Evolutionary conservation across 2,113 vertebrate species (phyloP).

Genomic region (Sceloporus tristichus): DNA sequence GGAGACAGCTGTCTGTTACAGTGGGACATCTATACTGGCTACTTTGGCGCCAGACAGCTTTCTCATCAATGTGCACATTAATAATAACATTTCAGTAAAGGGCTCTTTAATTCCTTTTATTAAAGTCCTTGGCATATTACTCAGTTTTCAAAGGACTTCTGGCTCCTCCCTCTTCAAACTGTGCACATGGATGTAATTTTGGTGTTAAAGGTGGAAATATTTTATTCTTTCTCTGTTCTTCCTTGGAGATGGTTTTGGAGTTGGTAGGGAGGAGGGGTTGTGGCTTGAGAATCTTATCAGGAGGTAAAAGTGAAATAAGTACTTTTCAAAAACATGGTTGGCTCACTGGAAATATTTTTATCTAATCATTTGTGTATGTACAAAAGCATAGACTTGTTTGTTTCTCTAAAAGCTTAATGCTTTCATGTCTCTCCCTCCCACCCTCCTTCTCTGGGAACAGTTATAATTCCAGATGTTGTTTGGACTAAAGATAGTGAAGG

Average conservation of each 20-base stretch:
- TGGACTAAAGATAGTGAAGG: slow-evolving; percentile 75
- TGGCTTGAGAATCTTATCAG: not conserved
- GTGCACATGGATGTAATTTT: not conserved
- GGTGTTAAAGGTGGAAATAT: slow-evolving; percentile 51
- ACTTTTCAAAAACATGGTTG: slow-evolving; percentile 10
- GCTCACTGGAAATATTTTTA: slow-evolving; percentile 21
- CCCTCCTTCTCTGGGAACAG: slow-evolving; percentile 46
- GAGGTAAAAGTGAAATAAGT: not conserved
- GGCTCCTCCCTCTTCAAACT: slow-evolving; percentile 38
- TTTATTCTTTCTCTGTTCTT: slow-evolving; percentile 13
- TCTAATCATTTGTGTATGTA: slow-evolving; percentile 31
- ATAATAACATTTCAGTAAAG: slow-evolving; percentile 49
- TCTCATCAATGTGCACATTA: slow-evolving; percentile 51
- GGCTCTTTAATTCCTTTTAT: slow-evolving; percentile 52
- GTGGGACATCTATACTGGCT: slow-evolving; percentile 72
- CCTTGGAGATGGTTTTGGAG: slow-evolving; percentile 7
- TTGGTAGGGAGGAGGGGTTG: slow-evolving; percentile 15
- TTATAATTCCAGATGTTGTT: slow-evolving; percentile 82
- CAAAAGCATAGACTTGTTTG: not conserved
- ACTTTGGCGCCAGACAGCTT: slow-evolving; percentile 77
- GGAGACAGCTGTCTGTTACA: slow-evolving; percentile 83
- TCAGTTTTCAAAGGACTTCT: slow-evolving; percentile 26
- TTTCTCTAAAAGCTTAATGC: slow-evolving; percentile 54
- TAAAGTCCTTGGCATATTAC: slow-evolving; percentile 46
- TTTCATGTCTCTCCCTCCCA: slow-evolving; percentile 58